Percentiles rank a stretch among this genome's conserved stretches.
Evolutionary conservation across 2,797 vertebrate genomes (phyloP).

Genomic region (Mastacembelus armatus): DNA sequence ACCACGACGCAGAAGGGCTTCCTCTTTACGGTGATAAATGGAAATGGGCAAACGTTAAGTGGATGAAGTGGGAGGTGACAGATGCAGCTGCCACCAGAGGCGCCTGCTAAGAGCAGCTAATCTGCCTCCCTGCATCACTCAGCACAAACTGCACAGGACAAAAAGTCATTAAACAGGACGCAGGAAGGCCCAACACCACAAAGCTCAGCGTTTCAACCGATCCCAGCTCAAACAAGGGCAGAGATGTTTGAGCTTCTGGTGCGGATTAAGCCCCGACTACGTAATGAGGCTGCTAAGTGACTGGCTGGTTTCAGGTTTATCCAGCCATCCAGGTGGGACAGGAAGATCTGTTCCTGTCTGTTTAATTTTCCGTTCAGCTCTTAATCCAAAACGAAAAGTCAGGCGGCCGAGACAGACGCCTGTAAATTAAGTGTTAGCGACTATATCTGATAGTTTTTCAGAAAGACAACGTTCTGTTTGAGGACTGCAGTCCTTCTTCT

Average conservation of each 20-base stretch:
- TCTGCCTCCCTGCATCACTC: constrained; percentile 36
- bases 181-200: neutral
- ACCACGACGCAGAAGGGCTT: neutral
- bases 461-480: too few relatives aligned
- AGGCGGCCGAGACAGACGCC: too few relatives aligned
- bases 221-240: neutral
- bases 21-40: constrained; percentile 40
- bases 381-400: too few relatives aligned
- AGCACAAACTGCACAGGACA: constrained; percentile 30
- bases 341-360: neutral
- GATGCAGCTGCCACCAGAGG: constrained; percentile 44
- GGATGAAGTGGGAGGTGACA: constrained; percentile 50
- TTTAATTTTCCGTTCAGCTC: too few relatives aligned
- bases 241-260: constrained; percentile 4
- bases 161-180: neutral
- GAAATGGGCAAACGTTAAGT: constrained; percentile 36
- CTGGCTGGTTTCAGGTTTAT: neutral
- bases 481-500: too few relatives aligned
- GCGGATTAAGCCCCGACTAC: neutral
- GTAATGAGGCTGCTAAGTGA: neutral
- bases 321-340: neutral
- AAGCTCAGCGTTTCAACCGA: neutral
- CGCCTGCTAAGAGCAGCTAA: constrained; percentile 31
- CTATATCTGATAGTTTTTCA: too few relatives aligned
- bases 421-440: too few relatives aligned